Evolutionary conservation across 2,113 vertebrate genomes (phyloP), one percentile per base, ranked within the genome.

Genomic region (Calypte anna): DNA sequence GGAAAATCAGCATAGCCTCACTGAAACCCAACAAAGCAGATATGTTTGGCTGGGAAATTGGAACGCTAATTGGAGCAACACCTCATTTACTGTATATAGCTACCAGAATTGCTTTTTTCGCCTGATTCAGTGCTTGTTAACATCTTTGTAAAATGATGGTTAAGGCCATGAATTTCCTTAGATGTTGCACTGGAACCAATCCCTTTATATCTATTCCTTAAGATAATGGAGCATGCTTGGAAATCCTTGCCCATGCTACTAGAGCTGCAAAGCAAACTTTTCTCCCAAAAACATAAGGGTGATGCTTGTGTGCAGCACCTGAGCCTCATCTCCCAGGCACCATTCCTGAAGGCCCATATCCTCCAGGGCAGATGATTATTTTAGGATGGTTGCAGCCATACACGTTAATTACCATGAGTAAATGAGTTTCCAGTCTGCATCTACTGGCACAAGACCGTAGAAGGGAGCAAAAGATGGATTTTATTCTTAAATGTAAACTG

Each of bases 371-470:
- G 25, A 2, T 23, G 13, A 51, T 82, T 77, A 21, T 50, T 67
- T 72, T 46, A 53, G 46, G 43, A 48, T 82, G 0, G 0, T 67
- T 67, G 33, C 61, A 78, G 22, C 24, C 3, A 0, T 9, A 24
- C 20, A 24, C 30, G 17, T 75, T 78, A n/a, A 38, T 90, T 75
- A 31, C 25, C 28, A 18, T 3, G 14, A 63, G 38, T 28, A 79
- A 66, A 82, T 61, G 54, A 80, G 0, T n/a, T 90, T 78, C 46
- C 1, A 1, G 17, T n/a, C 27, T 0, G 0, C 8, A 59, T 43
- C n/a, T 30, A 14, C 33, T 2, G 2, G 9, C 31, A 20, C 0
- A 2, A 43, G n/a, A 36, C 58, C 55, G 40, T 30, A 17, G 69
- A 91, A 69, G 28, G 46, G 43, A 63, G 17, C 3, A 31, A 48